Evolutionary conservation across 2,888 invertebrate species (phyloP).

Genomic region (Noctua fimbriata): DNA sequence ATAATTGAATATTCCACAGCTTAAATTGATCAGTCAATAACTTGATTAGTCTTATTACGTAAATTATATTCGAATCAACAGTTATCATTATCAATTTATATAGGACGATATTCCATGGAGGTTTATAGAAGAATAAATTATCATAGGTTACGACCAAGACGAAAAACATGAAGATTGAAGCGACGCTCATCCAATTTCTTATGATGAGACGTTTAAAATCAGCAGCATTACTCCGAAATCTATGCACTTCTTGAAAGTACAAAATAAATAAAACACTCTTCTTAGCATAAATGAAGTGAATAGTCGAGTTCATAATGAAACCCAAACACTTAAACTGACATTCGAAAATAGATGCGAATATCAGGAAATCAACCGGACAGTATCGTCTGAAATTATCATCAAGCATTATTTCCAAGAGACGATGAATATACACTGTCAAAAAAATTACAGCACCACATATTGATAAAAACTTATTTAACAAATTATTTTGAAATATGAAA

Average conservation of each 20-base stretch:
- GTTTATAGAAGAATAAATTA: background rate
- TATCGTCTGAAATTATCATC: no score
- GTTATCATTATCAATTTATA: background rate
- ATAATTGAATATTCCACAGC: conserved; percentile 13
- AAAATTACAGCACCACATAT: no score
- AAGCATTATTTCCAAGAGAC: no score
- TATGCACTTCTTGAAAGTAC: conserved; percentile 9
- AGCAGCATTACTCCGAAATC: background rate
- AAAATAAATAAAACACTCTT: conserved; percentile 1
- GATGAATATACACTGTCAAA: no score
- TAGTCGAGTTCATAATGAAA: no score
- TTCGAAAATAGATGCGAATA: no score
- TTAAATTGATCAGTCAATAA: conserved; percentile 2
- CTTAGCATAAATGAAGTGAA: no score
- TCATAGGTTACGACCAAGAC: background rate
- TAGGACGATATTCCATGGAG: background rate
- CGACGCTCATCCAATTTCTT: background rate
- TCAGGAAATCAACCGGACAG: no score
- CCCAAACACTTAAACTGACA: no score
- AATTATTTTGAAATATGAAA: no score
- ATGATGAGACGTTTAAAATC: background rate
- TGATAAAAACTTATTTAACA: no score
- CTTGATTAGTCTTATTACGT: no score
- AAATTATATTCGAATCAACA: background rate
- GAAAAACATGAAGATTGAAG: background rate